Evolutionary conservation across 2,113 vertebrate genomes (phyloP), one percentile per base, ranked within the genome.

Genomic region (Perccottus glenii): DNA sequence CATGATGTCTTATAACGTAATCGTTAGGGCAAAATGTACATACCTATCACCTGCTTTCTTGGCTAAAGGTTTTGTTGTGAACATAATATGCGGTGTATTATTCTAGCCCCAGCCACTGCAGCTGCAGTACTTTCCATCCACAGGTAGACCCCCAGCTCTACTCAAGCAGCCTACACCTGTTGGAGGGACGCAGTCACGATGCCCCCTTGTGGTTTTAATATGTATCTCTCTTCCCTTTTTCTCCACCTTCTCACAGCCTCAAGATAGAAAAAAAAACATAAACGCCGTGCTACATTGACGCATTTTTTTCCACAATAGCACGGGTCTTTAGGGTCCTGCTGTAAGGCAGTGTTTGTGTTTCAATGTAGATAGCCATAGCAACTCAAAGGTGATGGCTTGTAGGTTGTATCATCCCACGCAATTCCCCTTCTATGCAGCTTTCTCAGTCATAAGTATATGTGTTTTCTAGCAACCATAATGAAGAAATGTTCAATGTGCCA

Each of bases 371-470:
- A 67, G 70, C 66, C 65, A 83, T 68, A 15, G 65, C 71, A 79
- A 85, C 78, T 76, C 67, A 33, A 75, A 86, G 78, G 78, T 82
- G 80, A 71, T 68, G 80, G 77, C 55, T 44, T 78, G 79, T 47
- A 69, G 78, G 73, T 75, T 89, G 64, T 75, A 85, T 72, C 90
- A 87, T 84, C 90, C 90, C 90, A 91, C 90, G 90, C 90, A 91
- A 82, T 87, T 86, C 73, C 60, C 70, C 74, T 74, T 68, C 75
- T 73, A 84, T 90, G 86, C 87, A 87, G 85, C 75, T 78, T 62
- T 78, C 76, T 80, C 86, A 89, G 80, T 85, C 86, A 87, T 85
- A 73, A 83, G 76, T 78, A 73, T 68, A 52, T 85, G 67, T 77
- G 77, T 77, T 81, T 84, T 73, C 67, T 65, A 72, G 84, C 78